phyloP scores from a whole-genome alignment of 2,888 invertebrate genomes.

The Hemithea aestivaria region DNA sequence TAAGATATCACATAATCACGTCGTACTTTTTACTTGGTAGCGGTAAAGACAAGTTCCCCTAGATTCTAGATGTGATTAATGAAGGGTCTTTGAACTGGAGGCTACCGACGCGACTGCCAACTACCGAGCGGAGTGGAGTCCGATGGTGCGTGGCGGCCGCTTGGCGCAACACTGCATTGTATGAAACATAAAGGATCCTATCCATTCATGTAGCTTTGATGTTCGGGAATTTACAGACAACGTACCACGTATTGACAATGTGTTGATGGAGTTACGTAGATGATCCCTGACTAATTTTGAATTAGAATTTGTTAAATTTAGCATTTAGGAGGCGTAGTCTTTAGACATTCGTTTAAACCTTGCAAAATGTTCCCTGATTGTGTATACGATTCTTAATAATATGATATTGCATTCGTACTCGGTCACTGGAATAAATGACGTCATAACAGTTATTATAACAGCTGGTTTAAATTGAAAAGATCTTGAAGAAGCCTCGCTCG shows the following conservation, averaged over 20 bases:
- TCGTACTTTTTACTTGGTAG: constrained; percentile 29
- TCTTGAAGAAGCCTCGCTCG: too few relatives aligned
- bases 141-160: constrained; percentile 37
- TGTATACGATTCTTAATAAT: constrained; percentile 13
- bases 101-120: constrained; percentile 14
- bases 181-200: constrained; percentile 16
- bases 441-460: neutral
- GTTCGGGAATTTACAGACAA: too few relatives aligned
- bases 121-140: constrained; percentile 18
- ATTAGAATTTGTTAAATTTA: too few relatives aligned
- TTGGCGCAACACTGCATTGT: constrained; percentile 13
- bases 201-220: too few relatives aligned
- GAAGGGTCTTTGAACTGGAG: constrained; percentile 53
- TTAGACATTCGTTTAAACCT: too few relatives aligned
- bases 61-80: constrained; percentile 41
- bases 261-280: too few relatives aligned
- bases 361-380: too few relatives aligned
- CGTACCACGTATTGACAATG: too few relatives aligned
- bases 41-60: constrained; percentile 38
- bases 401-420: constrained; percentile 6
- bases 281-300: too few relatives aligned
- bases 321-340: too few relatives aligned
- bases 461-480: neutral
- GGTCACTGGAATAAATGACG: constrained; percentile 7
- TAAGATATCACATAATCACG: constrained; percentile 20